Conservation (phyloP, 1,140 invertebrate species). For the Odontomachus brunneus region DNA sequence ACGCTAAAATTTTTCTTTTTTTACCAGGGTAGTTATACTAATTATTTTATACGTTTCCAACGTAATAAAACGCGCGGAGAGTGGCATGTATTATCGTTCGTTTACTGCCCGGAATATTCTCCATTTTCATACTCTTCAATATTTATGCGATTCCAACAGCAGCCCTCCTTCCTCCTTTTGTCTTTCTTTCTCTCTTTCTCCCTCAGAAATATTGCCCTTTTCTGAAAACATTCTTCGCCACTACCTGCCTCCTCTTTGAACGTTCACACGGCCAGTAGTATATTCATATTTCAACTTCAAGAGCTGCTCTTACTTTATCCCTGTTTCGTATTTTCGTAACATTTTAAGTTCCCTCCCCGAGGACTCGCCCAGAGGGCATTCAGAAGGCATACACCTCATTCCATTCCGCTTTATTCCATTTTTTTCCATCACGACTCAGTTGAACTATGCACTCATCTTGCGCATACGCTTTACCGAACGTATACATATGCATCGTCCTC, state of each 20-base stretch:
- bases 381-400: conserved; percentile 57
- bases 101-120: background rate
- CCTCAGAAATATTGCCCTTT: conserved; percentile 38
- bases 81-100: background rate
- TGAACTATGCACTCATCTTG: conserved; percentile 45
- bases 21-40: too few species aligned
- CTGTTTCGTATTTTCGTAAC: conserved; percentile 58
- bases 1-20: too few species aligned
- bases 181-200: conserved; percentile 32
- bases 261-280: conserved; percentile 52
- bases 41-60: too few species aligned
- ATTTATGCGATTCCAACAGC: conserved; percentile 12
- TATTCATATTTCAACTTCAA: conserved; percentile 60
- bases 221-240: conserved; percentile 43
- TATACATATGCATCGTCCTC: conserved; percentile 30
- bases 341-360: conserved; percentile 56
- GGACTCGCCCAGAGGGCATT: conserved; percentile 46
- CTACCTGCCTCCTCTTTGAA: conserved; percentile 53
- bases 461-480: conserved; percentile 38
- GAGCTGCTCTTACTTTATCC: conserved; percentile 60
- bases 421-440: conserved; percentile 56
- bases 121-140: conserved; percentile 14
- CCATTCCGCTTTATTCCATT: conserved; percentile 56
- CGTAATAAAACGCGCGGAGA: background rate
- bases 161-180: conserved; percentile 21